Evolutionary conservation across 2,888 invertebrate genomes (phyloP).

Genomic region (Plemyria rubiginata): DNA sequence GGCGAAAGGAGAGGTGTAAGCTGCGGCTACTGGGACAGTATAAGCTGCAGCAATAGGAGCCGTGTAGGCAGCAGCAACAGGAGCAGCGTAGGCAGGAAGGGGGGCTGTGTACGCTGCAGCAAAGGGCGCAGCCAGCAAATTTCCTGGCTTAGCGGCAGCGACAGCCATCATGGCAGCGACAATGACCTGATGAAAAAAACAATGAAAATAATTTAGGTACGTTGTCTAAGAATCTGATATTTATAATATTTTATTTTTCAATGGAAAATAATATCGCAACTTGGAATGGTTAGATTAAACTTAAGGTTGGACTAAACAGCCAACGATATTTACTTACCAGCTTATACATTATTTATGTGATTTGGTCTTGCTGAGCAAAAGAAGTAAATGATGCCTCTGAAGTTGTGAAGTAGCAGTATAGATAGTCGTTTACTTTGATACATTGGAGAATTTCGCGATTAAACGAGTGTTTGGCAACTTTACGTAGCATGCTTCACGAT

Average conservation of each 20-base stretch:
- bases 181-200: slow-evolving; percentile 56
- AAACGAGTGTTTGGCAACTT: slow-evolving; percentile 66
- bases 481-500: slow-evolving; percentile 52
- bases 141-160: slow-evolving; percentile 72
- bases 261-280: no score
- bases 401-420: slow-evolving; percentile 54
- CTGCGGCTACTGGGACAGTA: slow-evolving; percentile 34
- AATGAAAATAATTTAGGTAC: slow-evolving; percentile 14
- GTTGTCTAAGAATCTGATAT: no score
- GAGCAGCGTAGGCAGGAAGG: slow-evolving; percentile 50
- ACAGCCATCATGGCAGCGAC: slow-evolving; percentile 68
- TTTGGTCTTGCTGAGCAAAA: slow-evolving; percentile 47
- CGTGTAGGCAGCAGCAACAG: slow-evolving; percentile 46
- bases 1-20: slow-evolving; percentile 53
- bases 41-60: slow-evolving; percentile 48
- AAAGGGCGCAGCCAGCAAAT: slow-evolving; percentile 43
- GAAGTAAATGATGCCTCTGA: slow-evolving; percentile 57
- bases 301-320: no score
- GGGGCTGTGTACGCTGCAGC: slow-evolving; percentile 46
- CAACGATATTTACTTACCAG: slow-evolving; percentile 70
- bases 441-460: slow-evolving; percentile 62
- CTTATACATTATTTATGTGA: slow-evolving; percentile 75
- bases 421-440: slow-evolving; percentile 58
- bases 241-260: no score
- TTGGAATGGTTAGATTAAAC: no score